Conservation (phyloP, 1,140 invertebrate species). For the Nephila pilipes region DNA sequence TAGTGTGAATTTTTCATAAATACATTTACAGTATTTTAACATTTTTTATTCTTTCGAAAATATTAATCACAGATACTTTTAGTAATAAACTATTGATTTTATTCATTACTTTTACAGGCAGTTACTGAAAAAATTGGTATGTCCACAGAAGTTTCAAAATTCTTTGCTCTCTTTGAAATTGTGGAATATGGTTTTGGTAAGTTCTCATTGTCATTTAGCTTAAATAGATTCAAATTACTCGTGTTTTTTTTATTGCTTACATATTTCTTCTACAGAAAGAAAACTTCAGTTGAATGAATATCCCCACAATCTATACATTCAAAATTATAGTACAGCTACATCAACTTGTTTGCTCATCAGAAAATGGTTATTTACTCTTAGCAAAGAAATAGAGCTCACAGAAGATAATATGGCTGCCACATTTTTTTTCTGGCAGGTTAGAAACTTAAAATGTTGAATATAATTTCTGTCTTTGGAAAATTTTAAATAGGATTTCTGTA, state of each 20-base stretch:
- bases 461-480: not conserved
- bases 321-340: conserved; percentile 99
- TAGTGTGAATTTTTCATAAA: too few species aligned
- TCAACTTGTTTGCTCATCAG: conserved; percentile 96
- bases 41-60: too few species aligned
- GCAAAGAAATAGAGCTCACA: conserved; percentile 87
- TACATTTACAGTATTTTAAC: too few species aligned
- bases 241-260: conserved; percentile 7
- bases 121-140: conserved; percentile 93
- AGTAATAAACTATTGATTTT: too few species aligned
- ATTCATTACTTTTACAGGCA: conserved; percentile 82
- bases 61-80: too few species aligned
- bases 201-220: conserved; percentile 75
- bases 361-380: conserved; percentile 95
- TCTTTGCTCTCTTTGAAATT: conserved; percentile 99
- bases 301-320: conserved; percentile 98
- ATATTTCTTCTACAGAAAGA: conserved; percentile 86
- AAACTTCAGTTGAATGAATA: conserved; percentile 96
- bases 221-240: too few species aligned
- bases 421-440: conserved; percentile 89
- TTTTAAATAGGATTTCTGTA: not conserved
- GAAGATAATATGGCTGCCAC: conserved; percentile 85
- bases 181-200: conserved; percentile 97
- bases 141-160: conserved; percentile 89
- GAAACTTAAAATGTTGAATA: not conserved